Conservation (phyloP, 2,797 vertebrate genomes). For the Tokudaia muenninki region DNA sequence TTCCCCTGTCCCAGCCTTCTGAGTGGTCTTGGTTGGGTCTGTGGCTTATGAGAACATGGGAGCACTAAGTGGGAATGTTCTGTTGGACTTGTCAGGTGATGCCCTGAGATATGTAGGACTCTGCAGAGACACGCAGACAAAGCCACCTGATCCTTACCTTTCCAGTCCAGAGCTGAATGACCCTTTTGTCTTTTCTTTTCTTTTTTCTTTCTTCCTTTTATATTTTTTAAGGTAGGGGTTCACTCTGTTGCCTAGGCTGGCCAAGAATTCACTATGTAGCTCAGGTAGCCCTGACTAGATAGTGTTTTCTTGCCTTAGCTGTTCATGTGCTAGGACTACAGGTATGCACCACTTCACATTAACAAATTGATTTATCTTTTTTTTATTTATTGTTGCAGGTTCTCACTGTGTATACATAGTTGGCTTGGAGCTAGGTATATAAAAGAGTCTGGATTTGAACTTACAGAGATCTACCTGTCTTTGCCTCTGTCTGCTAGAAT, state of each 20-base stretch:
- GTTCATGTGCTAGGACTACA: neutral
- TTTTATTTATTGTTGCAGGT: neutral
- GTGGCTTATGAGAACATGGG: neutral
- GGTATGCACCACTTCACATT: neutral
- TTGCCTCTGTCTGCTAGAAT: neutral
- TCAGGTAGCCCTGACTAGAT: neutral
- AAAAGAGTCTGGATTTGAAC: neutral
- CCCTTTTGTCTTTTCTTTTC: neutral
- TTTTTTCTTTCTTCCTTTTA: neutral
- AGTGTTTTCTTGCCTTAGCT: neutral
- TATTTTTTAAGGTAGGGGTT: neutral
- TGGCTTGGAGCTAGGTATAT: neutral
- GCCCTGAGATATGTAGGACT: neutral
- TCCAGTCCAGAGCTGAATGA: neutral
- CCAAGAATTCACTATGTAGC: neutral
- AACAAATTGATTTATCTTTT: neutral
- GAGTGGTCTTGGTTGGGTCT: neutral
- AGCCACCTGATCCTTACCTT: neutral
- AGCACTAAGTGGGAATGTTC: neutral
- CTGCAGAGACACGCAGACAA: neutral
- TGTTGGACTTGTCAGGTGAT: neutral
- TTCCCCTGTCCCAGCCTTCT: neutral
- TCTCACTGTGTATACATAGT: neutral
- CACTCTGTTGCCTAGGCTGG: neutral
- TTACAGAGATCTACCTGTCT: neutral